These are phyloP conservation scores for Atta colombica DNA, from an alignment of 1,140 invertebrate genomes.

Conservation along the genomic window DNA sequence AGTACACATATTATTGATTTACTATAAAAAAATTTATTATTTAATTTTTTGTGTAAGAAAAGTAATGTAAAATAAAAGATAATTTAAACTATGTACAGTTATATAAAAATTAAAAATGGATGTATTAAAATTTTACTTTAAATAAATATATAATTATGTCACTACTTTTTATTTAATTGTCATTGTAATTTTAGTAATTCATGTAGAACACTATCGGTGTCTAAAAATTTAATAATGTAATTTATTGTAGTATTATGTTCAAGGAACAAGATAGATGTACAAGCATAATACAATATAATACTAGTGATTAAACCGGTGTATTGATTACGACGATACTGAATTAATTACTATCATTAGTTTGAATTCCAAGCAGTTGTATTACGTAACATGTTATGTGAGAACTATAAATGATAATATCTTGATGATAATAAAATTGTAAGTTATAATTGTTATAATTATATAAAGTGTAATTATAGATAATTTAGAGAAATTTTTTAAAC, in stretches of 20 bases:
- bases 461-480: not conserved
- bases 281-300: not conserved
- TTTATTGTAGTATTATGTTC: slow-evolving; percentile 7
- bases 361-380: slow-evolving; percentile 23
- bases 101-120: not conserved
- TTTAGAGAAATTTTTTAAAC: not conserved
- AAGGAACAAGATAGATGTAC: not conserved
- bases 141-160: not conserved
- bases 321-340: slow-evolving; percentile 28
- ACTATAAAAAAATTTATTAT: not conserved
- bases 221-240: not conserved
- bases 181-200: not conserved
- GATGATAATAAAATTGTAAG: slow-evolving; percentile 6
- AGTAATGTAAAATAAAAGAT: not conserved
- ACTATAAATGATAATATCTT: not conserved
- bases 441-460: slow-evolving; percentile 15
- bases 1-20: not conserved
- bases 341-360: slow-evolving; percentile 49
- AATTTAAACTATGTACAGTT: not conserved
- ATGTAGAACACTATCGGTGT: not conserved
- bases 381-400: slow-evolving; percentile 13
- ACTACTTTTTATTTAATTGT: not conserved
- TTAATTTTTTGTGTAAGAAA: not conserved
- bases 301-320: not conserved
- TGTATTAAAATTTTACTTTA: not conserved